Percentiles rank a stretch among this genome's conserved stretches.
Conservation (phyloP, 2,797 vertebrate species). For the Hylomyscus alleni region DNA sequence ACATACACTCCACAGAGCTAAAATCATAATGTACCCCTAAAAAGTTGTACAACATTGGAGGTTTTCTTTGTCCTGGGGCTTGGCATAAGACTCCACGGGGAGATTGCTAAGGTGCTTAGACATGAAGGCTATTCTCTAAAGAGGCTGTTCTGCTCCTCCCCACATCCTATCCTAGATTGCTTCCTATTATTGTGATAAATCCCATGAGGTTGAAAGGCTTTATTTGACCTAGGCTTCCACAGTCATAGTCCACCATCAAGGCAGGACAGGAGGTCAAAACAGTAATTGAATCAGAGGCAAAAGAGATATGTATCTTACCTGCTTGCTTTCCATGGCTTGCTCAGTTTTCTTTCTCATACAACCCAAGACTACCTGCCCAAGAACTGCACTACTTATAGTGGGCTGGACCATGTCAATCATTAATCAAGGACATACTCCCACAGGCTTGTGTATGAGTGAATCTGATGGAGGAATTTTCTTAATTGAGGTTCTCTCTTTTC, state of each 20-base stretch:
- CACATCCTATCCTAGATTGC: neutral
- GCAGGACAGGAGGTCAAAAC: neutral
- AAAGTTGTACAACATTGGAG: neutral
- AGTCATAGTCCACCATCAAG: neutral
- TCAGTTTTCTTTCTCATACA: neutral
- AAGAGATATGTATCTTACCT: neutral
- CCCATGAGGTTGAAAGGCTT: neutral
- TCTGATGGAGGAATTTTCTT: neutral
- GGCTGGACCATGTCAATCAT: neutral
- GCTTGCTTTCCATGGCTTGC: neutral
- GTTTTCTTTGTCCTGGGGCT: neutral
- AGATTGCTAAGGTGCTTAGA: neutral
- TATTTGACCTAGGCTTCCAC: too few relatives aligned
- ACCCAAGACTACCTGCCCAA: neutral
- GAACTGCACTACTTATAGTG: neutral
- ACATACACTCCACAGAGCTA: neutral
- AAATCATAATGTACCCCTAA: neutral
- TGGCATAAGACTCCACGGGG: neutral
- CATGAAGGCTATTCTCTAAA: neutral
- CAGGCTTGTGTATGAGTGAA: neutral
- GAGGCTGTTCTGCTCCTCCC: neutral
- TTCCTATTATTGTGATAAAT: neutral
- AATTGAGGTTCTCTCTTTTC: neutral
- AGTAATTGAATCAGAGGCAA: neutral
- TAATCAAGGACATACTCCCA: too few relatives aligned